Evolutionary conservation across 2,797 vertebrate genomes (phyloP).

Genomic region (Xenops minutus): DNA sequence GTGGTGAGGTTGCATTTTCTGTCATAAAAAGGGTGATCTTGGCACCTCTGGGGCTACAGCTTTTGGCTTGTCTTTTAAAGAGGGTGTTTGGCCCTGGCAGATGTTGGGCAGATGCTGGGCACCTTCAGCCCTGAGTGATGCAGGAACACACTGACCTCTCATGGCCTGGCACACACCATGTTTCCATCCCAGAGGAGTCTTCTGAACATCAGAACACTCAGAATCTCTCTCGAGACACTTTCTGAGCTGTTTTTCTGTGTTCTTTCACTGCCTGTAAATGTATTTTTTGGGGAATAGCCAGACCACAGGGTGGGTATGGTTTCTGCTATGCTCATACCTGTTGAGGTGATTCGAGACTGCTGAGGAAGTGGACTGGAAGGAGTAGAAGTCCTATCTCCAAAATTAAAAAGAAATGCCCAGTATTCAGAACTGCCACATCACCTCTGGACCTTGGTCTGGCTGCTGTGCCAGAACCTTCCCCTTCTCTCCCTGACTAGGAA

Average conservation of each 20-base stretch:
- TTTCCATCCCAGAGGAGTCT: neutral
- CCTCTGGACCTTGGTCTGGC: neutral
- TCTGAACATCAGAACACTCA: too few relatives aligned
- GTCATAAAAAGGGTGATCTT: accelerated
- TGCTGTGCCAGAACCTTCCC: neutral
- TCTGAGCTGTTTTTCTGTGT: neutral
- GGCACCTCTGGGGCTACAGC: neutral
- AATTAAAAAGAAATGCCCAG: neutral
- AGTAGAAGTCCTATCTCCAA: too few relatives aligned
- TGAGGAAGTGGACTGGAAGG: neutral
- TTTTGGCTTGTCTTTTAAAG: neutral
- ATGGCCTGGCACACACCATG: accelerated
- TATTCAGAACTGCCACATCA: neutral
- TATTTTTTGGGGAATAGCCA: neutral
- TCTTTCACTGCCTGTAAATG: neutral
- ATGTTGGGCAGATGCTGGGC: too few relatives aligned
- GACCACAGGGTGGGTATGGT: neutral
- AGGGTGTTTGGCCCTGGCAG: neutral
- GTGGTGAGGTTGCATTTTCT: neutral
- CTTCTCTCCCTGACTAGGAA: too few relatives aligned
- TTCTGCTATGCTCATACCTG: neutral
- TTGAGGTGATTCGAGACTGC: neutral
- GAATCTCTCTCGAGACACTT: neutral
- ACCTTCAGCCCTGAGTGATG: neutral
- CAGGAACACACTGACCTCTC: neutral